phyloP scores from a whole-genome alignment of 1,140 invertebrate genomes.

The Belonocnema kinseyi region DNA sequence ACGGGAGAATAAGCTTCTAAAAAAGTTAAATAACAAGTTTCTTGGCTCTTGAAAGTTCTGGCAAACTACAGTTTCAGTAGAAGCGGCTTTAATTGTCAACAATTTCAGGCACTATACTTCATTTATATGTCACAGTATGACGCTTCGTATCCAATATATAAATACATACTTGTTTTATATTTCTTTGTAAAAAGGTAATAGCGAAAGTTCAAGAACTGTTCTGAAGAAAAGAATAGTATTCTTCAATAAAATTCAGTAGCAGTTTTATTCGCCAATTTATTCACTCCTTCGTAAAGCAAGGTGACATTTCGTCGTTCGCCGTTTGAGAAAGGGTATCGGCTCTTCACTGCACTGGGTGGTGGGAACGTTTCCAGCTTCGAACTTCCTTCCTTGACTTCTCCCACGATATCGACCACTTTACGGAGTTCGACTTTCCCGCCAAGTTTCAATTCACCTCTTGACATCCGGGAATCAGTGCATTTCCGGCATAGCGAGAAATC shows the following conservation, averaged over 20 bases:
- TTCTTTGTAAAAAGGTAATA: too few species aligned
- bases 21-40: not conserved
- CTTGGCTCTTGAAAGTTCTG: not conserved
- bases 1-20: not conserved
- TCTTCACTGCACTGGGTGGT: not conserved
- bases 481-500: slow-evolving; percentile 41
- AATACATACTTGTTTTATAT: too few species aligned
- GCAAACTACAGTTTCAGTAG: not conserved
- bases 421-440: slow-evolving; percentile 38
- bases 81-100: too few species aligned
- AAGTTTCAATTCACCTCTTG: slow-evolving; percentile 39
- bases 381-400: slow-evolving; percentile 27
- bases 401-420: slow-evolving; percentile 37
- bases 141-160: too few species aligned
- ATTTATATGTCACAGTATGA: too few species aligned
- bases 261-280: not conserved
- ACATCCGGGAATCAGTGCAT: slow-evolving; percentile 42
- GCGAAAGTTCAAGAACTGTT: too few species aligned
- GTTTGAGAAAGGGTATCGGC: slow-evolving; percentile 4
- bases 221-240: too few species aligned
- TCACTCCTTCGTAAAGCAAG: slow-evolving; percentile 1
- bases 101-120: too few species aligned
- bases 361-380: slow-evolving; percentile 20
- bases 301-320: slow-evolving; percentile 11
- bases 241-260: too few species aligned